Evolutionary conservation across 2,888 invertebrate genomes (phyloP), one percentile per base, ranked within the genome.

Genomic region (Apocheima hispidaria): DNA sequence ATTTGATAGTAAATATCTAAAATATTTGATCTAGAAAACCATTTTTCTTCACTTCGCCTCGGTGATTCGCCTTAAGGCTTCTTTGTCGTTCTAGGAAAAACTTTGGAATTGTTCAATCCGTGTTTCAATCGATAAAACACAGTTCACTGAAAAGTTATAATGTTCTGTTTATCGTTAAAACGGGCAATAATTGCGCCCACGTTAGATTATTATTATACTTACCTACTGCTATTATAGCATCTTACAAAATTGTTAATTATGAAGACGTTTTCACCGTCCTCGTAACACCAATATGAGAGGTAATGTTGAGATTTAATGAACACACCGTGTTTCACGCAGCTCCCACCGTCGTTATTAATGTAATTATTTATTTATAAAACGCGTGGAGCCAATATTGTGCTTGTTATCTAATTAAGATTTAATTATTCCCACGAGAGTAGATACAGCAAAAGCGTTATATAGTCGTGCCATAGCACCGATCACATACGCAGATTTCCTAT

Each of bases 211-310:
- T 28, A 28, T 28, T 28, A n/a, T n/a, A n/a, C n/a, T n/a, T n/a
- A 21, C 40, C 40, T 21, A 16, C 44, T 41, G 41, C 23, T 41
- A 49, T 49, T 51, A 51, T 23, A 49, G 14, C 35, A 23, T 40
- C 26, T 51, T 28, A 40, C 38, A 48, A 53, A 28, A 51, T 52
- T 55, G 46, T 20, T 56, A 48, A 48, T 59, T 46, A 59, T 40
- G 33, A 46, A 52, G 38, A 33, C 30, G 18, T 58, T 52, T 64
- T 59, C 41, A 23, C 26, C 36, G 54, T 48, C 50, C 43, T 28
- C 53, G 28, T 60, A 58, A 62, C 46, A 54, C 40, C 56, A 53
- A 55, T 56, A 49, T 59, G 43, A 44, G 52, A 18, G 38, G 38
- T 7, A 7, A 1, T 26, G 26, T 5, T 36, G 30, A 44, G 46